A percentile compares a stretch with the other conserved stretches of the same genome.
These are phyloP conservation scores for Benitochromis conjunctus DNA, from an alignment of 2,113 vertebrate genomes.

Conservation along the genomic window DNA sequence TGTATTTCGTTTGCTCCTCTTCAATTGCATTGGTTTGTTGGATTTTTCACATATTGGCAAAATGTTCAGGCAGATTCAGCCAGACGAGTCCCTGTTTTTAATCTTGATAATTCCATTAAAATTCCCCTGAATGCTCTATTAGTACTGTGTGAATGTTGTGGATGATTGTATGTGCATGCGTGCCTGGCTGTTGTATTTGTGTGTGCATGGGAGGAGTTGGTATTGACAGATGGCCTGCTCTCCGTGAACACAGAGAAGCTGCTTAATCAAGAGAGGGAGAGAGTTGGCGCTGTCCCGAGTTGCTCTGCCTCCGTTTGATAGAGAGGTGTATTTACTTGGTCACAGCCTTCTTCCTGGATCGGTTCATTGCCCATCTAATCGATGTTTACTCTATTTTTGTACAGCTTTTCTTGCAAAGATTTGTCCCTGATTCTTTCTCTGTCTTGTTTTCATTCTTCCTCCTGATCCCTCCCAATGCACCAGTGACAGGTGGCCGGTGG, in stretches of 20 bases:
- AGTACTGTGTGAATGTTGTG: neutral
- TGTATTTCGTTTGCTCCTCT: neutral
- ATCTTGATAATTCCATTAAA: neutral
- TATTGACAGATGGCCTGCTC: conserved; percentile 72
- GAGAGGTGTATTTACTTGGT: conserved; percentile 40
- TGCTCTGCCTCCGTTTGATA: conserved; percentile 29
- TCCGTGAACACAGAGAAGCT: conserved; percentile 43
- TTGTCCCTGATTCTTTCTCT: neutral
- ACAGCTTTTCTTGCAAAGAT: neutral
- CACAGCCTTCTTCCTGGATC: conserved; percentile 7
- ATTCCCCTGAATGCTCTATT: neutral
- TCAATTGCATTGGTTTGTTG: neutral
- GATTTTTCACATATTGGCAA: neutral
- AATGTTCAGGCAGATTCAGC: neutral
- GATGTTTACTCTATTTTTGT: conserved; percentile 6
- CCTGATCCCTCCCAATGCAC: conserved; percentile 30
- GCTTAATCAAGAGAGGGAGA: conserved; percentile 26
- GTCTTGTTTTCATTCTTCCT: neutral
- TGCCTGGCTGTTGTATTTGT: conserved; percentile 6
- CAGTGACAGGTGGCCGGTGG: conserved; percentile 60
- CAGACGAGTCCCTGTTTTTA: neutral
- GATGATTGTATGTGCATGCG: neutral
- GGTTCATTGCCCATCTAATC: conserved; percentile 36
- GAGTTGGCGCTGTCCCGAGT: conserved; percentile 32
- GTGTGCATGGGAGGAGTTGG: conserved; percentile 27